Percentiles rank a stretch among this genome's conserved stretches.
These are phyloP conservation scores for Amblyjoppa fuscipennis DNA, from an alignment of 2,888 invertebrate species.

Conservation along the genomic window DNA sequence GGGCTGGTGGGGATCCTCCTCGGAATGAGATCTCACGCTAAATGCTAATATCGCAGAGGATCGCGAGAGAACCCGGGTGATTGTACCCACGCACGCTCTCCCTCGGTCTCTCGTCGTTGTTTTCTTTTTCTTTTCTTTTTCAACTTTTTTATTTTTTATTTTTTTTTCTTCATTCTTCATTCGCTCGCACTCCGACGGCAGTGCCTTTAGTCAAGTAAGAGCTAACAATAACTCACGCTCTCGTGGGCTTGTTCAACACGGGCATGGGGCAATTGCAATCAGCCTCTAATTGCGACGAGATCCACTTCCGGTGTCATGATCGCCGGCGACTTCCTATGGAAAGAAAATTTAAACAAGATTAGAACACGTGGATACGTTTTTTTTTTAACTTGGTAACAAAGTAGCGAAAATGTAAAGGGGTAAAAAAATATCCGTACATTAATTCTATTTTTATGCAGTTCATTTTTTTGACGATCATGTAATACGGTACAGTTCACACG, in stretches of 20 bases:
- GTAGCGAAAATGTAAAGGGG: not conserved
- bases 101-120: slow-evolving; percentile 10
- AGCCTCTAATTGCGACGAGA: slow-evolving; percentile 53
- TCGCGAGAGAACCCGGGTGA: slow-evolving; percentile 50
- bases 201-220: slow-evolving; percentile 11
- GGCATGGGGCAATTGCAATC: slow-evolving; percentile 55
- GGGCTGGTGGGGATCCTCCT: slow-evolving; percentile 41
- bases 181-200: slow-evolving; percentile 18
- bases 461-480: not conserved
- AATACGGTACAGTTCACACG: not conserved
- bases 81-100: slow-evolving; percentile 42
- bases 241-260: slow-evolving; percentile 1
- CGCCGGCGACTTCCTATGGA: not conserved
- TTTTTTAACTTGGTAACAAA: not conserved
- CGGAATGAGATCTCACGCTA: slow-evolving; percentile 71
- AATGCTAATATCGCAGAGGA: slow-evolving; percentile 68
- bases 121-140: slow-evolving; percentile 19
- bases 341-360: not conserved
- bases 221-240: slow-evolving; percentile 55
- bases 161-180: slow-evolving; percentile 31
- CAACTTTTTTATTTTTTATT: slow-evolving; percentile 13
- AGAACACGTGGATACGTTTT: not conserved
- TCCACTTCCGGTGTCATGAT: slow-evolving; percentile 57
- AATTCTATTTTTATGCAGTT: not conserved
- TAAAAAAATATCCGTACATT: not conserved